Evolutionary conservation across 2,797 vertebrate genomes (phyloP).

Genomic region (Loriculus beryllinus): DNA sequence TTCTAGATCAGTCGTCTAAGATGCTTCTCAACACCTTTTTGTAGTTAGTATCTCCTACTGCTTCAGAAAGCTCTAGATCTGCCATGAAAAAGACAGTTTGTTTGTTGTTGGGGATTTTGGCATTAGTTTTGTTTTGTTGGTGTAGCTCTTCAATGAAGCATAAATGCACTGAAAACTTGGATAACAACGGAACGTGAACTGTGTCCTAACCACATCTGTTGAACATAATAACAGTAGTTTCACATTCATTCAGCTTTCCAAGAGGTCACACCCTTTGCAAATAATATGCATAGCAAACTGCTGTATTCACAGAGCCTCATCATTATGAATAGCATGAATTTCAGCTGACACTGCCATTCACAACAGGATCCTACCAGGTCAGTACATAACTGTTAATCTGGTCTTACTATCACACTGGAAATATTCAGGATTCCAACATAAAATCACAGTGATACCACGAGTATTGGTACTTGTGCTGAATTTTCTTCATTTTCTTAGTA

Average conservation of each 20-base stretch:
- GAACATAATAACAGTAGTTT: not conserved
- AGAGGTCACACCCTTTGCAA: conserved; percentile 14
- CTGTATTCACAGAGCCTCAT: not conserved
- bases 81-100: not conserved
- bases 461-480: not conserved
- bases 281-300: not conserved
- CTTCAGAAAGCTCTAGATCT: not conserved
- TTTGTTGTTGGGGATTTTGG: not conserved
- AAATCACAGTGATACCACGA: not conserved
- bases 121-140: not conserved
- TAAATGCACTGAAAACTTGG: not conserved
- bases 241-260: not conserved
- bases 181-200: not conserved
- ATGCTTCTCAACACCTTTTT: not conserved
- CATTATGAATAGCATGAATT: not conserved
- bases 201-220: not conserved
- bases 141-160: not conserved
- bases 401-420: not conserved
- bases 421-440: not conserved
- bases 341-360: conserved; percentile 21
- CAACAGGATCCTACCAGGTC: not conserved
- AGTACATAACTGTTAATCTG: not conserved
- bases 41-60: not conserved
- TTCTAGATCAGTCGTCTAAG: not conserved
- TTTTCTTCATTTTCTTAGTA: not conserved